Evolutionary conservation across 2,113 vertebrate genomes (phyloP), one percentile per base, ranked within the genome.

Genomic region (Pungitius pungitius): DNA sequence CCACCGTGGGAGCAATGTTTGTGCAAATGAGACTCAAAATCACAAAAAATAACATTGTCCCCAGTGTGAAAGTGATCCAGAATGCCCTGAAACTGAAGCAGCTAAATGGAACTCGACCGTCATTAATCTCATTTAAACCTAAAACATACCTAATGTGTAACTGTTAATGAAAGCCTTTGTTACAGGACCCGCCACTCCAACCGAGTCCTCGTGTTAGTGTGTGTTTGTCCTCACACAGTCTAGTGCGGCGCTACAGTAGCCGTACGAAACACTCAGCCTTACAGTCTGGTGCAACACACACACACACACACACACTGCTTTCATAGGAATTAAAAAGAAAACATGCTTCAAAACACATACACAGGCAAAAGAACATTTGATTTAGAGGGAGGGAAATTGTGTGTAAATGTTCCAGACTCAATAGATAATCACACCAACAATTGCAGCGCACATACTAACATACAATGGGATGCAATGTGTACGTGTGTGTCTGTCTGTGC

Each of bases 391-490:
- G 30, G 37, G 11, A 62, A 27, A 40, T 15, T 78, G 73, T 40
- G 40, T 62, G 30, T 35, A 58, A 75, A 33, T 4, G 27, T 47
- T 49, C 51, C 55, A 69, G 47, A 57, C 43, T 66, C 77, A 78
- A 80, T 66, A 63, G 24, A 69, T 71, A 30, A 52, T 63, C 70
- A 55, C 64, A 68, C 75, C 52, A 65, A 59, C 63, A 63, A 45
- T 73, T 24, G 45, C 39, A n/a, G 67, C 42, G 66, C 49, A 77
- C 58, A 66, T 51, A 65, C 55, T 59, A 52, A 72, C 51, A 66
- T 65, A 71, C 30, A 69, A 17, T 1, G 43, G 54, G n/a, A 52
- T 26, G 47, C 3, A 58, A 35, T 6, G 54, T 45, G 35, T 52
- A 42, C 20, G 9, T n/a, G 43, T 18, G 43, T 45, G 43, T 45